Evolutionary conservation across 2,888 invertebrate species (phyloP), one percentile per base, ranked within the genome.

Genomic region (Temnothorax unifasciatus): DNA sequence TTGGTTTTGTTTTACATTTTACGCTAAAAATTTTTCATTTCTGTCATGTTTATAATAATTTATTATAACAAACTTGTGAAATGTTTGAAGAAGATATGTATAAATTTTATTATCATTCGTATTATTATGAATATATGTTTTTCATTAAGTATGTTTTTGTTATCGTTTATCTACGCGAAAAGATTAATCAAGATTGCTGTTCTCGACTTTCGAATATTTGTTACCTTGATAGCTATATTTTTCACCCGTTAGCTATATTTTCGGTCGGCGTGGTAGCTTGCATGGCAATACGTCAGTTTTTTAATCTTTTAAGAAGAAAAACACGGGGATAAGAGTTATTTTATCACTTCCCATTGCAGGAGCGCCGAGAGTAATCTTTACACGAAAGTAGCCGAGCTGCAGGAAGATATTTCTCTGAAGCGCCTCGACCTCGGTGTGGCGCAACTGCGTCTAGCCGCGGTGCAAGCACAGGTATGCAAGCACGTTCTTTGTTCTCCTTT

Each of bases 381-480:
- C 95, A 98, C 97, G 95, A 99, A 99, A 96, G 98, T 98, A 91
- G 99, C 99, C 95, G 99, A 99, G 95, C 96, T 99, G 83, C 98
- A 99, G 96, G 99, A 99, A 95, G 99, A 99, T 93, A 97, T 99
- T 94, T 98, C 99, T 88, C 96, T 98, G 96, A 99, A 99, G 95
- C 97, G 98, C 93, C 99, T 99, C 95, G 99, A 99, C 96, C 97
- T 99, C 91, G 97, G 98, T 90, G 97, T 98, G 75, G 98, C 98
- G 68, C 98, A 98, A 94, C 96, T 99, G 87, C 99, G 99, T 95
- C 96, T 99, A 87, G 97, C 98, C 77, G 98, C 99, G 84, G 97
- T 99, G 82, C 97, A 97, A 95, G 97, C 98, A 84, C 99, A 99
- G 97, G 99, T 99, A 96, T 96, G 73, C 29, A 29, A 29, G 3